phyloP scores from a whole-genome alignment of 2,888 invertebrate genomes.

The Chironomus tentans region DNA sequence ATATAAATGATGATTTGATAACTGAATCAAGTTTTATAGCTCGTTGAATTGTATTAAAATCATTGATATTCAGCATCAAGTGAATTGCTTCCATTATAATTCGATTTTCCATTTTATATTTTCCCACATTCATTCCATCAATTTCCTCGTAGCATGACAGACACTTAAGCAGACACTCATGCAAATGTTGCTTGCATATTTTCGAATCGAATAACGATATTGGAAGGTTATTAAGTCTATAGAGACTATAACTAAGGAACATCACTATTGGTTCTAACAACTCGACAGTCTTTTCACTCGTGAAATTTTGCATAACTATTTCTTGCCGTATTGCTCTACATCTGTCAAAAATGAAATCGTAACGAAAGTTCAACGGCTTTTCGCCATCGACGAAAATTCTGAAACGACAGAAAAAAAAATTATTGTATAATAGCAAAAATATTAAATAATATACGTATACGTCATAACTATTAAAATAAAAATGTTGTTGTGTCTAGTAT shows the following conservation, averaged over 20 bases:
- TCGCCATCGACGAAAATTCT: conserved; percentile 39
- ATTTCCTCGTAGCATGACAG: conserved; percentile 46
- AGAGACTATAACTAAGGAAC: conserved; percentile 50
- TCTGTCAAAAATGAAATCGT: conserved; percentile 60
- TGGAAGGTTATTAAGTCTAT: conserved; percentile 46
- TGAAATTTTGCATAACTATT: conserved; percentile 52
- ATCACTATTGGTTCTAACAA: conserved; percentile 52
- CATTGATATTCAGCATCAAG: conserved; percentile 49
- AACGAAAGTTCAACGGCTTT: conserved; percentile 44
- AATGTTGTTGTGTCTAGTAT: too few relatives aligned
- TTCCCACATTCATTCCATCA: conserved; percentile 28
- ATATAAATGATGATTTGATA: conserved; percentile 32
- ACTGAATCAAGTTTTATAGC: background rate
- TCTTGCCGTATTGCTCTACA: conserved; percentile 58
- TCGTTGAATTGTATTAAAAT: conserved; percentile 34
- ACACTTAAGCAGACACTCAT: conserved; percentile 52
- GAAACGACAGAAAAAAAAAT: background rate
- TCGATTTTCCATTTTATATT: conserved; percentile 32
- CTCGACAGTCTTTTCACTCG: conserved; percentile 40
- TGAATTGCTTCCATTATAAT: conserved; percentile 50
- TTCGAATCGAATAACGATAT: conserved; percentile 48
- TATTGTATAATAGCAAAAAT: too few relatives aligned
- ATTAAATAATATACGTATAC: too few relatives aligned
- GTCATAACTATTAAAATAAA: too few relatives aligned
- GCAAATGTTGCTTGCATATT: conserved; percentile 52